Percentiles rank a stretch among this genome's conserved stretches.
phyloP scores from a whole-genome alignment of 2,797 vertebrate species.

The Cryptoblepharus egeriae region DNA sequence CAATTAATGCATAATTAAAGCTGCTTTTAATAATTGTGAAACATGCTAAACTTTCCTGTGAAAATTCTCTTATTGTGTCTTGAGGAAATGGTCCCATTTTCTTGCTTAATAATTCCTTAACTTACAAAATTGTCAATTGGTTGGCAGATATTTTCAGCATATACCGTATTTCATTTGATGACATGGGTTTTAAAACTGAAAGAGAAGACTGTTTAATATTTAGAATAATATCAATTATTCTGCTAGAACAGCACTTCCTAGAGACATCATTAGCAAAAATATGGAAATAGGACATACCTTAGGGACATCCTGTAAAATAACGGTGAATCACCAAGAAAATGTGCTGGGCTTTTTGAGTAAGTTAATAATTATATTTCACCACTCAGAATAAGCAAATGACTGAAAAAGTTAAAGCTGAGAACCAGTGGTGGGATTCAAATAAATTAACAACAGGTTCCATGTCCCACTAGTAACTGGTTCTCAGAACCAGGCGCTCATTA shows the following conservation, averaged over 20 bases:
- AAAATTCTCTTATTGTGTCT: not conserved
- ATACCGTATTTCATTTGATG: slow-evolving; percentile 10
- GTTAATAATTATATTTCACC: not conserved
- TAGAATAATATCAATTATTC: slow-evolving; percentile 1
- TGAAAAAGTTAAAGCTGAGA: not conserved
- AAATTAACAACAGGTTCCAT: no score
- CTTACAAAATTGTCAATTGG: not conserved
- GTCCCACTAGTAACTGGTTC: no score
- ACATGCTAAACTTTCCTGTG: not conserved
- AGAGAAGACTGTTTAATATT: not conserved
- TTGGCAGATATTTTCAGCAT: not conserved
- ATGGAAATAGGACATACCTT: not conserved
- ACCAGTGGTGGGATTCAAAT: no score
- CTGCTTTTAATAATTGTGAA: not conserved
- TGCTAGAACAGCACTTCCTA: not conserved
- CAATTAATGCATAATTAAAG: not conserved
- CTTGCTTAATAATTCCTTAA: not conserved
- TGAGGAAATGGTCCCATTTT: not conserved
- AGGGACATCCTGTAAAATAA: not conserved
- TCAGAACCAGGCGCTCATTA: no score
- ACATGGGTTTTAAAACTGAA: slow-evolving; percentile 21
- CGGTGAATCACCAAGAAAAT: not conserved
- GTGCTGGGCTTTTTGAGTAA: not conserved
- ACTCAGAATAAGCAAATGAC: not conserved
- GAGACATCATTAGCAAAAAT: not conserved